Evolutionary conservation across 2,888 invertebrate genomes (phyloP), one percentile per base, ranked within the genome.

Genomic region (Eumacrocentrus americanus): DNA sequence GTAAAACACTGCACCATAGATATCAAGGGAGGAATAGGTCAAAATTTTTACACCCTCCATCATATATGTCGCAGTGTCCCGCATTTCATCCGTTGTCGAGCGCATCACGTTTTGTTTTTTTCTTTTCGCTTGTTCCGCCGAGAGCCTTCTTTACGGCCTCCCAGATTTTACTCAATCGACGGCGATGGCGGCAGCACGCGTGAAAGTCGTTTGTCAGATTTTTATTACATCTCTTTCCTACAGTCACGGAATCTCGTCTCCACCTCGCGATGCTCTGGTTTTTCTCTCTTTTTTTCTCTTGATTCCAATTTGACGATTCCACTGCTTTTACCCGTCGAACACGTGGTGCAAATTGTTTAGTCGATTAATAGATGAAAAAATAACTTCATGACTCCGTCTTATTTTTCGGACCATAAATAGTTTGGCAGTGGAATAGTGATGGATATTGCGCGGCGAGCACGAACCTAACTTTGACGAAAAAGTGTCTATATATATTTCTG

Each of bases 141-240:
- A 29, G 37, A 14, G 23, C 7, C 14, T 14, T 23, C 14, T 53
- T 23, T 20, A 14, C 29, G 47, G 35, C 35, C 18, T 53, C 51
- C 16, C 50, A 14, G 37, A 50, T 38, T 38, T 58, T 58, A 58
- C 40, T 60, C 52, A 52, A 56, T 59, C 48, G 58, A 51, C 20
- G 37, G 44, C n/a, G 53, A 34, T 53, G 48, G 34, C 54, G 46
- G 60, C 37, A 60, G 62, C 61, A 60, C 61, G 64, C 57, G 62
- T 62, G 50, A 60, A 51, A 60, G 57, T 60, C 59, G 57, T 64
- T 60, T 52, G 56, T 56, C 52, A 54, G 62, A 62, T 60, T 62
- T 64, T 62, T 62, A 62, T 60, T 58, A 46, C 58, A 44, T 25
- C 22, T 23, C 58, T 14, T 55, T 23, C 29, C 23, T 14, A 12